These are phyloP conservation scores for Sceliomorpha sp. DNA, from an alignment of 2,888 invertebrate genomes.

Conservation along the genomic window DNA sequence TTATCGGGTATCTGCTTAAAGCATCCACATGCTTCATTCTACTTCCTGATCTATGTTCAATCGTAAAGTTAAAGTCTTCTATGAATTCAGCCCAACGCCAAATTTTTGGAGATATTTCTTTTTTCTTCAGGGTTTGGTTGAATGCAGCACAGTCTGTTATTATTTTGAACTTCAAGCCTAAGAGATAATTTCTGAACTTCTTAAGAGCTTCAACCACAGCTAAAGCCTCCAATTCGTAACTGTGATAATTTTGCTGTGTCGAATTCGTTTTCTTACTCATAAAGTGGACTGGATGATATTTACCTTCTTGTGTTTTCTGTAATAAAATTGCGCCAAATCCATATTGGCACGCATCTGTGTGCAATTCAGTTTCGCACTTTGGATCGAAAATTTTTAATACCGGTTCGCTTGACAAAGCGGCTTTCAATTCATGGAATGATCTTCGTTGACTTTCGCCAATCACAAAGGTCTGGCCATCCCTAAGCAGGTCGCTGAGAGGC, in stretches of 20 bases:
- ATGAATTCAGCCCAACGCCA: conserved; percentile 19
- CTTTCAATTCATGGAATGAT: conserved; percentile 37
- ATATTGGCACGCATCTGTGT: too few relatives aligned
- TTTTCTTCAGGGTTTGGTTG: conserved; percentile 21
- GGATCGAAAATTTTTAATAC: conserved; percentile 46
- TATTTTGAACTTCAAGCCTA: conserved; percentile 46
- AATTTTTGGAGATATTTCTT: conserved; percentile 13
- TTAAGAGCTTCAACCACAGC: conserved; percentile 34
- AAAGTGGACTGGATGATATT: not conserved
- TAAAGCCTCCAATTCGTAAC: conserved; percentile 40
- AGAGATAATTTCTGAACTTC: conserved; percentile 38
- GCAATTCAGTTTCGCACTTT: conserved; percentile 26
- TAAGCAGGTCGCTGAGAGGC: conserved; percentile 25
- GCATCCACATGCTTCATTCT: conserved; percentile 11
- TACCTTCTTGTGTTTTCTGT: not conserved
- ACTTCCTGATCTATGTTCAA: conserved; percentile 14
- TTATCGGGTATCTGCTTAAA: conserved; percentile 28
- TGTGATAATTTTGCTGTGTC: not conserved
- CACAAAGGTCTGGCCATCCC: too few relatives aligned
- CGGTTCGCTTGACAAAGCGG: conserved; percentile 22
- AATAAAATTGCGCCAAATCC: too few relatives aligned
- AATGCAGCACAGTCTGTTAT: conserved; percentile 48
- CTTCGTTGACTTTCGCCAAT: not conserved
- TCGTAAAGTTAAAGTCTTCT: conserved; percentile 15
- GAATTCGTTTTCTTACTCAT: not conserved